Percentiles rank a stretch among this genome's conserved stretches.
phyloP scores from a whole-genome alignment of 2,797 vertebrate genomes.

The Danio aesculapii region DNA sequence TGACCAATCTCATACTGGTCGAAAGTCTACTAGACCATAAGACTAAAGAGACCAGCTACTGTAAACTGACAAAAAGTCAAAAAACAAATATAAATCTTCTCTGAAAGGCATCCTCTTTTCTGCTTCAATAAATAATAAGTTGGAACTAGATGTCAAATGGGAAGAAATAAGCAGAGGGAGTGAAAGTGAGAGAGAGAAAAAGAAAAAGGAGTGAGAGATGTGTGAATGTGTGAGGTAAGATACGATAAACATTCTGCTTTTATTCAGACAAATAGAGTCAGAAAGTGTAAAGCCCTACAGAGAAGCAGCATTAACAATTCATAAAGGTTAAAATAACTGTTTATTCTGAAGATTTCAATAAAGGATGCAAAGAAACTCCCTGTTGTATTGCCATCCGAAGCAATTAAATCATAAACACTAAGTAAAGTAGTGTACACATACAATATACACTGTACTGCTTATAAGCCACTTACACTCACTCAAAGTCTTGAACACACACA shows the following conservation, averaged over 20 bases:
- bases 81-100: neutral
- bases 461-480: slow-evolving; percentile 30
- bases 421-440: slow-evolving; percentile 42
- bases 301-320: slow-evolving; percentile 70
- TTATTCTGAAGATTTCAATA: slow-evolving; percentile 71
- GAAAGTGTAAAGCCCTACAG: slow-evolving; percentile 71
- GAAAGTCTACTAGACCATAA: no score
- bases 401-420: slow-evolving; percentile 57
- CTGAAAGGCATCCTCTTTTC: neutral
- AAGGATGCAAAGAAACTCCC: slow-evolving; percentile 65
- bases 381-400: slow-evolving; percentile 63
- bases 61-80: neutral
- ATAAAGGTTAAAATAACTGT: slow-evolving; percentile 80
- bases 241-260: slow-evolving; percentile 50
- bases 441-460: neutral
- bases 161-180: neutral
- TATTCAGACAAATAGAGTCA: slow-evolving; percentile 70
- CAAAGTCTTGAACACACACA: slow-evolving; percentile 35
- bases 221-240: slow-evolving; percentile 43
- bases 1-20: neutral
- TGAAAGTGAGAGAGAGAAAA: neutral
- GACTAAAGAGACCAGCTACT: neutral
- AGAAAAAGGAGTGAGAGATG: neutral
- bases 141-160: neutral
- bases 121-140: slow-evolving; percentile 12